Conservation (phyloP, 2,113 vertebrate genomes). For the Python bivittatus region DNA sequence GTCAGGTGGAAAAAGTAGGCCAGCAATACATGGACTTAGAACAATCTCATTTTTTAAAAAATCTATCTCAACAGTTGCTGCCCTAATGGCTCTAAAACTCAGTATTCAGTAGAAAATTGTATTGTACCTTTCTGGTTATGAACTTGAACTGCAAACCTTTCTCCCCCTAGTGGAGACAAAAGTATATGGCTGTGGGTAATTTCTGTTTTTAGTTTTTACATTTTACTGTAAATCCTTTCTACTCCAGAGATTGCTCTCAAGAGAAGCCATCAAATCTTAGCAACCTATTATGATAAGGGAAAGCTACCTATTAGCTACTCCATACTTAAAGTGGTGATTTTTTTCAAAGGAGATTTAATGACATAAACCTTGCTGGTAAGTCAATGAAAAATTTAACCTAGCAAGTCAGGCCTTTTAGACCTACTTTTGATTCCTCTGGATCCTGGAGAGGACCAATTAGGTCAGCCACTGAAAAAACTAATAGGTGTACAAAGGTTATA, state of each 20-base stretch:
- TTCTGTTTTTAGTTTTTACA: background rate
- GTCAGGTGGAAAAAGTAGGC: background rate
- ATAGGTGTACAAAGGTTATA: background rate
- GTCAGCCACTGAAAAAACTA: background rate
- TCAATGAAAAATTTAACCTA: background rate
- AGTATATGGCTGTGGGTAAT: background rate
- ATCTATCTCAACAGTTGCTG: background rate
- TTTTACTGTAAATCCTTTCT: background rate
- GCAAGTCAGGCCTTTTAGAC: background rate
- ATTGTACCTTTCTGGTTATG: background rate
- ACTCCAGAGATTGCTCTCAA: background rate
- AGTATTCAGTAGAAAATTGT: background rate
- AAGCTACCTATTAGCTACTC: background rate
- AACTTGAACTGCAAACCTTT: background rate
- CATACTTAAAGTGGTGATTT: background rate
- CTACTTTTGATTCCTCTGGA: background rate
- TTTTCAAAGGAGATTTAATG: background rate
- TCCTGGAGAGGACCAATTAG: background rate
- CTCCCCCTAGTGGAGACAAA: conserved; percentile 34
- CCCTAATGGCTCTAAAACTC: background rate
- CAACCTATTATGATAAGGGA: background rate
- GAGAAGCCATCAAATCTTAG: background rate
- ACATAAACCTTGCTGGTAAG: background rate
- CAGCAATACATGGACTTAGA: background rate
- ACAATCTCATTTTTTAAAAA: background rate